Conservation (phyloP, 1,140 invertebrate genomes). For the Galleria mellonella region DNA sequence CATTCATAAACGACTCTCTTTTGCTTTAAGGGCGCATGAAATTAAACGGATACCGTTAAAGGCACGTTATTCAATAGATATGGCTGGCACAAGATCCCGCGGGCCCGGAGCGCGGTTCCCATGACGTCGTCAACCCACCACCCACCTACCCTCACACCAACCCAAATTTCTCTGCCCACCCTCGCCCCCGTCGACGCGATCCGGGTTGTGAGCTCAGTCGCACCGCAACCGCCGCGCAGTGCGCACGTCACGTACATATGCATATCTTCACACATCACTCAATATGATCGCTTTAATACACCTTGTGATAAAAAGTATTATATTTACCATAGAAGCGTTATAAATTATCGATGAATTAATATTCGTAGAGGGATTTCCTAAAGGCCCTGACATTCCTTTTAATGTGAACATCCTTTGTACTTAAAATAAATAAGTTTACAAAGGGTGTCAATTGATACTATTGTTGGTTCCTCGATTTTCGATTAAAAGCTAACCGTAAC, state of each 20-base stretch:
- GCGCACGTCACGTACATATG: conserved; percentile 25
- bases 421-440: no score
- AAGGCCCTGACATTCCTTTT: no score
- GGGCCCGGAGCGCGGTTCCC: conserved; percentile 1
- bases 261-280: conserved; percentile 29
- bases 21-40: no score
- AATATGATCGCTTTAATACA: conserved; percentile 40
- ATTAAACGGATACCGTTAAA: no score
- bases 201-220: conserved; percentile 31
- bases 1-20: no score
- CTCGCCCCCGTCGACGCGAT: conserved; percentile 14
- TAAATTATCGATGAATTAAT: no score
- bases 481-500: conserved; percentile 4
- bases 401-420: no score
- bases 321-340: neutral
- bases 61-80: conserved; percentile 17
- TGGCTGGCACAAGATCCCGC: conserved; percentile 15
- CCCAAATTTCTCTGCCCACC: conserved; percentile 29
- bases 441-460: no score
- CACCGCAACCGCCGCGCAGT: conserved; percentile 37
- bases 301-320: conserved; percentile 27
- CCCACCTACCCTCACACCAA: conserved; percentile 6
- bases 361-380: no score
- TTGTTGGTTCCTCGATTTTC: conserved; percentile 1
- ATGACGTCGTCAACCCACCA: conserved; percentile 24